A percentile compares a stretch with the other conserved stretches of the same genome.
Conservation (phyloP, 2,888 invertebrate species). For the Hirtodrosophila duncani region DNA sequence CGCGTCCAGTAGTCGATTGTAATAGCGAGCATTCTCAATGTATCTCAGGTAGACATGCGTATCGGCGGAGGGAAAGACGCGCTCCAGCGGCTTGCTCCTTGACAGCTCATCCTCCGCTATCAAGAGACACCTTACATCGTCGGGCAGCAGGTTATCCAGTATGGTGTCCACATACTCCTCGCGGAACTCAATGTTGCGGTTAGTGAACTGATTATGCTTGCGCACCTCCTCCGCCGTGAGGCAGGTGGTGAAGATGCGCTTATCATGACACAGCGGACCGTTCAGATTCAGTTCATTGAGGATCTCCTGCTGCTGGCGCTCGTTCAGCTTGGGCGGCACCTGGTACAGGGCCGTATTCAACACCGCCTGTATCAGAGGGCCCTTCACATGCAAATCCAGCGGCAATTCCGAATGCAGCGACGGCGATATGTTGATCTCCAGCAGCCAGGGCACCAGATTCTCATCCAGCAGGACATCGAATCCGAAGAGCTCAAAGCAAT, state of each 20-base stretch:
- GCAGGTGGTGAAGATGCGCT: constrained; percentile 84
- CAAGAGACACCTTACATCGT: constrained; percentile 92
- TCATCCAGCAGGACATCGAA: constrained; percentile 96
- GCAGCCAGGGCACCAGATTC: constrained; percentile 94
- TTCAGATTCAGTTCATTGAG: constrained; percentile 71
- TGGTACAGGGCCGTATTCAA: constrained; percentile 96
- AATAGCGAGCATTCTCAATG: constrained; percentile 91
- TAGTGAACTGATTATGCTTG: constrained; percentile 79
- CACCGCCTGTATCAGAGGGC: constrained; percentile 92
- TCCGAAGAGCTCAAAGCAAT: constrained; percentile 96
- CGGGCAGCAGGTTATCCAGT: constrained; percentile 90
- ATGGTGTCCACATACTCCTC: constrained; percentile 84
- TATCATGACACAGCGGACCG: constrained; percentile 83
- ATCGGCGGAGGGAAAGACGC: constrained; percentile 89
- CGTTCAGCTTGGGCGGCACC: constrained; percentile 77
- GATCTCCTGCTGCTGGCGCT: constrained; percentile 75
- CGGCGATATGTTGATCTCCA: constrained; percentile 96
- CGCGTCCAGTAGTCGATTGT: constrained; percentile 93
- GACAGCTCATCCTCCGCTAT: constrained; percentile 93
- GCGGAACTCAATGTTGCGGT: constrained; percentile 74
- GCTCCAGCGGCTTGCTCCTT: constrained; percentile 83
- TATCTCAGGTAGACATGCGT: constrained; percentile 89
- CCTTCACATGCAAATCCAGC: constrained; percentile 94
- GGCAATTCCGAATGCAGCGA: constrained; percentile 92
- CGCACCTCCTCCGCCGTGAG: constrained; percentile 84